Evolutionary conservation across 1,140 invertebrate genomes (phyloP).

Genomic region (Zaprionus vittiger): DNA sequence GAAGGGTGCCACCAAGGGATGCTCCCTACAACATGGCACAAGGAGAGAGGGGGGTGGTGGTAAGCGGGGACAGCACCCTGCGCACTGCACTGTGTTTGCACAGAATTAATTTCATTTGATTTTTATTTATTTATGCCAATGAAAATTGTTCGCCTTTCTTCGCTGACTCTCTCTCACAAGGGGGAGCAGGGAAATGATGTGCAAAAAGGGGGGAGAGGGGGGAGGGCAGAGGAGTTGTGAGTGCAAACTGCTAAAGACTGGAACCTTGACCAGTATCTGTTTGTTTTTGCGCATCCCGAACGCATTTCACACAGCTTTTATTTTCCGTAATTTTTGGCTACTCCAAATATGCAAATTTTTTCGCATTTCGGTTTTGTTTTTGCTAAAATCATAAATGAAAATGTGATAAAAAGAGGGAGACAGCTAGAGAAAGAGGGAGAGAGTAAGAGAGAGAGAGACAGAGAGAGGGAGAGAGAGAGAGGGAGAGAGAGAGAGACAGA

Average conservation of each 20-base stretch:
- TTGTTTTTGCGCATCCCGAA: background rate
- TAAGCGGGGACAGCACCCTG: background rate
- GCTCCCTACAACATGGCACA: background rate
- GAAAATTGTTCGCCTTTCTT: slow-evolving; percentile 45
- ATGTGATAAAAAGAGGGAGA: background rate
- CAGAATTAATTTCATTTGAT: slow-evolving; percentile 79
- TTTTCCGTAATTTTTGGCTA: background rate
- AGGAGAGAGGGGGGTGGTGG: background rate
- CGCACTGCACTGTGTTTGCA: slow-evolving; percentile 11
- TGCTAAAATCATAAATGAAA: background rate
- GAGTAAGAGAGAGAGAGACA: background rate
- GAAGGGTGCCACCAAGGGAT: slow-evolving; percentile 10
- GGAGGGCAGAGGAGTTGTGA: background rate
- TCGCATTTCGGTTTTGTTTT: background rate
- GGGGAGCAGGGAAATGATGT: too few species aligned
- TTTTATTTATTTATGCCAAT: slow-evolving; percentile 78
- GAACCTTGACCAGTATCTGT: slow-evolving; percentile 7
- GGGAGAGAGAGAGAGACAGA: too few species aligned
- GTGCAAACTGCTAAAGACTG: background rate
- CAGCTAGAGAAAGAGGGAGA: too few species aligned
- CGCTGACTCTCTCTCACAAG: background rate
- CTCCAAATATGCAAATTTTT: background rate
- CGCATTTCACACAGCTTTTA: background rate
- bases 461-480: background rate
- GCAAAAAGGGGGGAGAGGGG: background rate